Percentiles rank a stretch among this genome's conserved stretches.
These are phyloP conservation scores for Boulengeromyrus knoepffleri DNA, from an alignment of 2,113 vertebrate species.

Conservation along the genomic window DNA sequence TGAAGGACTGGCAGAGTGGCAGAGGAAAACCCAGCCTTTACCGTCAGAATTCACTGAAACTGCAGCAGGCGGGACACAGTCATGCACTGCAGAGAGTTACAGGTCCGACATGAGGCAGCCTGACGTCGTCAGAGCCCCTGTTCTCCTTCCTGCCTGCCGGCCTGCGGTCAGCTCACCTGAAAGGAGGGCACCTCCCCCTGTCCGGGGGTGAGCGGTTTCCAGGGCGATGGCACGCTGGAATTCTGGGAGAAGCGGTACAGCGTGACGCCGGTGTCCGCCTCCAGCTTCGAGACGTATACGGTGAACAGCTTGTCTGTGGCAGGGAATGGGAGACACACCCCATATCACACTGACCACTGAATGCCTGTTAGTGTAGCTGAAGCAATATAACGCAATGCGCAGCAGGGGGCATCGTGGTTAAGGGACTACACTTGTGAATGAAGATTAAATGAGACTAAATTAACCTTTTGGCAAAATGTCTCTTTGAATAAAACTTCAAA, in stretches of 20 bases:
- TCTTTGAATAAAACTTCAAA: background rate
- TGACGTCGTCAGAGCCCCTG: background rate
- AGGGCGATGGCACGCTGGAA: constrained; percentile 70
- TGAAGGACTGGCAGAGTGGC: background rate
- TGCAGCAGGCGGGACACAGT: background rate
- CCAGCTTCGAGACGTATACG: constrained; percentile 80
- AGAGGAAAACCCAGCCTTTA: background rate
- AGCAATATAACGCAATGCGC: background rate
- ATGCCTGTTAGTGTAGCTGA: background rate
- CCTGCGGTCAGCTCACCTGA: constrained; percentile 65
- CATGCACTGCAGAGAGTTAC: background rate
- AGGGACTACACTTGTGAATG: background rate
- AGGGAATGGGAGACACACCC: background rate
- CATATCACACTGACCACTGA: background rate
- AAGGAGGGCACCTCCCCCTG: constrained; percentile 83
- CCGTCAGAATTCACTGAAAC: background rate
- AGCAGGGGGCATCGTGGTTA: background rate
- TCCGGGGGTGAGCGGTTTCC: constrained; percentile 67
- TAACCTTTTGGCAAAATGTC: background rate
- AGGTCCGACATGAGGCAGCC: background rate
- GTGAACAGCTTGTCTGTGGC: constrained; percentile 72
- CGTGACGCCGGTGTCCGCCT: constrained; percentile 59
- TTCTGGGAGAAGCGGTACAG: constrained; percentile 86
- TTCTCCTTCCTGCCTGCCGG: background rate
- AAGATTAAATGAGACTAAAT: background rate